Percentiles rank a stretch among this genome's conserved stretches.
These are phyloP conservation scores for Drosophila mayaguana DNA, from an alignment of 2,888 invertebrate species.

Conservation along the genomic window DNA sequence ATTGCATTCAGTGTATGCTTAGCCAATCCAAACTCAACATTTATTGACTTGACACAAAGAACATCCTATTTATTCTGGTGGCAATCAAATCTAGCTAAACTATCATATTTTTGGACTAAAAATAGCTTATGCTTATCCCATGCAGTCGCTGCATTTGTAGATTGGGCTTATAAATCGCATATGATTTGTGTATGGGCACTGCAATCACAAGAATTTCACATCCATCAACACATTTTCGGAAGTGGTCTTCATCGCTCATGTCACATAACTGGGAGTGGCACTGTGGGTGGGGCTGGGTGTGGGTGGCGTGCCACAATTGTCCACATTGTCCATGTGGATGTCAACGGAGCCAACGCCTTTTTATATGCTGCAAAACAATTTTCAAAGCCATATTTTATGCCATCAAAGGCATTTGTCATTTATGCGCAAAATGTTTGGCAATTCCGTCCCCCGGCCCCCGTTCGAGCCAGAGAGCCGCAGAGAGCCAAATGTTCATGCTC, in stretches of 20 bases:
- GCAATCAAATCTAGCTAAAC: neutral
- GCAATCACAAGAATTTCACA: slow-evolving; percentile 59
- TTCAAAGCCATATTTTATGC: slow-evolving; percentile 79
- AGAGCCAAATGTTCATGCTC: slow-evolving; percentile 20
- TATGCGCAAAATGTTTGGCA: slow-evolving; percentile 76
- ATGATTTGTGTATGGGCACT: slow-evolving; percentile 22
- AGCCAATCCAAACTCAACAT: neutral
- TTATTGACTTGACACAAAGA: neutral
- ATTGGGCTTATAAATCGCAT: slow-evolving; percentile 33
- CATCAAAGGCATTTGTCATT: slow-evolving; percentile 81
- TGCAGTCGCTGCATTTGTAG: slow-evolving; percentile 4
- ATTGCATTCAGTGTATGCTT: too few relatives aligned
- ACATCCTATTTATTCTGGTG: neutral
- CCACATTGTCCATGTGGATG: slow-evolving; percentile 27
- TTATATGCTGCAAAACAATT: slow-evolving; percentile 80
- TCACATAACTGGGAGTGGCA: neutral
- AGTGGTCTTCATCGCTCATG: slow-evolving; percentile 36
- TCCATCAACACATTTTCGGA: slow-evolving; percentile 57
- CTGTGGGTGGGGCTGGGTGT: too few relatives aligned
- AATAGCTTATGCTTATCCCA: neutral
- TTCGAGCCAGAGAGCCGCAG: neutral
- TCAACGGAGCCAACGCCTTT: slow-evolving; percentile 50
- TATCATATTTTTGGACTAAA: slow-evolving; percentile 1
- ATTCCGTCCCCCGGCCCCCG: slow-evolving; percentile 40
- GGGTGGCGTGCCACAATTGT: slow-evolving; percentile 8